These are phyloP conservation scores for Acromyrmex heyeri DNA, from an alignment of 1,140 invertebrate species.

Conservation along the genomic window DNA sequence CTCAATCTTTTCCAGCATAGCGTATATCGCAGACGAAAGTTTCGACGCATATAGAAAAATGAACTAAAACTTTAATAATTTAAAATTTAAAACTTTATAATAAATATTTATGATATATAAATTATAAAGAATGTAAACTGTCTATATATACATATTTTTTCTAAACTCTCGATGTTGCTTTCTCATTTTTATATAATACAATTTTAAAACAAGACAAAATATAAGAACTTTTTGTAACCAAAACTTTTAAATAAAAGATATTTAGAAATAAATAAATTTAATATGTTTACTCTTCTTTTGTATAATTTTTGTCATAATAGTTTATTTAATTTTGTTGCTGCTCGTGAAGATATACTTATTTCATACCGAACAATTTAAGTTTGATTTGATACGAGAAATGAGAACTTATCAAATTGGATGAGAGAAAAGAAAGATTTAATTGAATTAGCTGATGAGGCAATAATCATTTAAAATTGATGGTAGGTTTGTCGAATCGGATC, in stretches of 20 bases:
- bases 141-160: background rate
- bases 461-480: conserved; percentile 64
- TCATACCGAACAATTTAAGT: background rate
- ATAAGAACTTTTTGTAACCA: background rate
- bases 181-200: background rate
- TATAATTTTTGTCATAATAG: background rate
- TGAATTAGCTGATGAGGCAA: conserved; percentile 56
- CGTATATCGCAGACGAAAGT: background rate
- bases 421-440: conserved; percentile 55
- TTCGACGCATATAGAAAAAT: background rate
- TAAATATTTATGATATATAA: conserved; percentile 1
- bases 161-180: background rate
- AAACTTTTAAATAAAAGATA: background rate
- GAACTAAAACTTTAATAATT: background rate
- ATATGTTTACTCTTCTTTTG: background rate
- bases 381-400: conserved; percentile 1
- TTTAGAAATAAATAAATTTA: background rate
- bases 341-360: background rate
- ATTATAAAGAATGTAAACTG: background rate
- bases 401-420: background rate
- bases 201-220: background rate
- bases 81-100: background rate
- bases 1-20: background rate
- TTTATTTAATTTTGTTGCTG: conserved; percentile 7
- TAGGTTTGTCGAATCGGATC: background rate